Conservation (phyloP, 2,797 vertebrate species). For the Acipenser oxyrinchus region DNA sequence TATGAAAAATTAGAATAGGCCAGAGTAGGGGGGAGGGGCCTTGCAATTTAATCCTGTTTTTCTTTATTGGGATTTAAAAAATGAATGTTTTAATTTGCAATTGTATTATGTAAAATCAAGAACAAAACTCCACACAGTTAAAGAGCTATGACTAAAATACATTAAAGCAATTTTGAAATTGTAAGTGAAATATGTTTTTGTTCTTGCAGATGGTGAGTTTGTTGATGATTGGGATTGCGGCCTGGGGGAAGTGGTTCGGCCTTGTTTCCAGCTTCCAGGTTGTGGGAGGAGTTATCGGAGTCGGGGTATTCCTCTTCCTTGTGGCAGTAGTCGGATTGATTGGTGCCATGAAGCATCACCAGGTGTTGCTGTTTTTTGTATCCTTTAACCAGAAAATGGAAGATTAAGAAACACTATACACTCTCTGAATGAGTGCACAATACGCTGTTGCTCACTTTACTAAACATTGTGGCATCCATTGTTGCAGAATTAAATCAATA, state of each 20-base stretch:
- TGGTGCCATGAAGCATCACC: conserved; percentile 84
- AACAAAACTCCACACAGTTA: no score
- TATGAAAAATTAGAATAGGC: no score
- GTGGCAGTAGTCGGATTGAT: conserved; percentile 83
- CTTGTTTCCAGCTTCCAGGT: conserved; percentile 86
- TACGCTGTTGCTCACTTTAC: no score
- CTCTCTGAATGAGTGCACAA: no score
- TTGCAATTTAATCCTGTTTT: no score
- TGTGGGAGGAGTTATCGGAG: conserved; percentile 75
- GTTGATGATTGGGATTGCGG: conserved; percentile 79
- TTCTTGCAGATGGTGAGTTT: conserved; percentile 77
- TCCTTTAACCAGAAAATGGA: conserved; percentile 55
- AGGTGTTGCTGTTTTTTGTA: conserved; percentile 95
- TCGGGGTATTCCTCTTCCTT: conserved; percentile 82
- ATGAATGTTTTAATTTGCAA: no score
- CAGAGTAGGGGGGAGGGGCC: no score
- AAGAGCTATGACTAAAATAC: no score
- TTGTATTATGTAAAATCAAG: no score
- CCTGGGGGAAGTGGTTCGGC: conserved; percentile 85
- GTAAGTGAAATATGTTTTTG: background rate
- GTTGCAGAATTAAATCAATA: background rate
- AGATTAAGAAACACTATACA: no score
- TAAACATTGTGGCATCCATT: background rate
- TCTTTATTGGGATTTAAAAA: no score
- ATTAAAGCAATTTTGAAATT: no score